phyloP scores from a whole-genome alignment of 2,797 vertebrate species.

The Pseudochirops corinnae region DNA sequence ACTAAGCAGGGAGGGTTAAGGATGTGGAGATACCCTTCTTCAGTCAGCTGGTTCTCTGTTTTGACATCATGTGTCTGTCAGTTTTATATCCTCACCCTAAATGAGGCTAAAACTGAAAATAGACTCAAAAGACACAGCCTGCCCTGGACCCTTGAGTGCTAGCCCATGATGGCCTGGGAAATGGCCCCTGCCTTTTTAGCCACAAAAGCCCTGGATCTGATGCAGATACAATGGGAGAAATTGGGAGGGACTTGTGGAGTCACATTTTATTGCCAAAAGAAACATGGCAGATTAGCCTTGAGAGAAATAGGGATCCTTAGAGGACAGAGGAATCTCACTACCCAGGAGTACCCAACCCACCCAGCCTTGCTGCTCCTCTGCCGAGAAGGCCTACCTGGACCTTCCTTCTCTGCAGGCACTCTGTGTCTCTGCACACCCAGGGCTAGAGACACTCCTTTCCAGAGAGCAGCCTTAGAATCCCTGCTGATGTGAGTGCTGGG shows the following conservation, averaged over 20 bases:
- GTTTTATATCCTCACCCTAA: neutral
- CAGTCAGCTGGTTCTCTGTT: rapidly evolving
- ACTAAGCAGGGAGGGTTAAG: neutral
- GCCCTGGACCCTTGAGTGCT: neutral
- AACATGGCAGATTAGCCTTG: neutral
- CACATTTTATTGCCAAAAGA: neutral
- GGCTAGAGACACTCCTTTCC: neutral
- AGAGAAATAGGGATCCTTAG: neutral
- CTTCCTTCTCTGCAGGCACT: neutral
- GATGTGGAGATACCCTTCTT: rapidly evolving
- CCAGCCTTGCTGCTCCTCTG: neutral
- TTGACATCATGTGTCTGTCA: neutral
- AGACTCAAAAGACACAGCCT: neutral
- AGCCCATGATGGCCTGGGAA: neutral
- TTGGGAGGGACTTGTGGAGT: neutral
- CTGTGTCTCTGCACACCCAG: neutral
- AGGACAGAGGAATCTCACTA: neutral
- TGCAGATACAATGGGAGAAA: neutral
- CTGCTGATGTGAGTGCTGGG: neutral
- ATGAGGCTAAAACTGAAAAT: neutral
- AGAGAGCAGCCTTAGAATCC: neutral
- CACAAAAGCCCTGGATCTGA: neutral
- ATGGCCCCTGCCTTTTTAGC: neutral
- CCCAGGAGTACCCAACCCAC: neutral
- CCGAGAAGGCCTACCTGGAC: neutral